Conservation (phyloP, 1,140 invertebrate genomes). For the Tetraneura akinire region DNA sequence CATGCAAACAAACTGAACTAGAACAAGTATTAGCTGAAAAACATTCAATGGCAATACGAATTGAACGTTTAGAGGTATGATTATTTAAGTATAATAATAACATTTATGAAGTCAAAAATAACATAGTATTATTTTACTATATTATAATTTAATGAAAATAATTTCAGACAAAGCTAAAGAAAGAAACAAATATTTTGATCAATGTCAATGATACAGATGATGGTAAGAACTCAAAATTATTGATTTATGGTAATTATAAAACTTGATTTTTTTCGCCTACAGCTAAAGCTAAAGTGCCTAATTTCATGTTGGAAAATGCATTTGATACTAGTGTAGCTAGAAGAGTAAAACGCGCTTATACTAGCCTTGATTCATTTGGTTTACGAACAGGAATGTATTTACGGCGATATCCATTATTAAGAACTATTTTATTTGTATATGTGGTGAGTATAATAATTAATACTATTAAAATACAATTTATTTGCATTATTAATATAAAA, state of each 20-base stretch:
- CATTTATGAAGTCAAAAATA: not conserved
- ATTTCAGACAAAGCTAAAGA: constrained; percentile 58
- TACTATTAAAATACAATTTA: no score
- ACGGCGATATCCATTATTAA: constrained; percentile 76
- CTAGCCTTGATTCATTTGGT: constrained; percentile 74
- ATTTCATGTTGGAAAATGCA: constrained; percentile 73
- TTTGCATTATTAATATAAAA: no score
- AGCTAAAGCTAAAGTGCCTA: constrained; percentile 70
- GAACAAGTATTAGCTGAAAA: constrained; percentile 24
- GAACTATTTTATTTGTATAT: constrained; percentile 77
- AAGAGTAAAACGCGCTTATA: constrained; percentile 78
- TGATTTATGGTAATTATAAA: constrained; percentile 55
- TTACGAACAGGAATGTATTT: constrained; percentile 78
- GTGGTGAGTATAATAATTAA: constrained; percentile 63
- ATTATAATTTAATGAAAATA: not conserved
- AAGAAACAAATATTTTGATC: constrained; percentile 58
- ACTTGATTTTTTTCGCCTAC: constrained; percentile 58
- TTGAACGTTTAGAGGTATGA: constrained; percentile 23
- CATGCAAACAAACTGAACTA: constrained; percentile 30
- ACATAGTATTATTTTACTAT: not conserved
- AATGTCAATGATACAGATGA: constrained; percentile 70
- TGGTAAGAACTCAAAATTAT: constrained; percentile 58
- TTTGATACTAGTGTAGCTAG: constrained; percentile 77
- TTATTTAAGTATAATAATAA: not conserved
- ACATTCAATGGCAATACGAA: constrained; percentile 23